A percentile compares a stretch with the other conserved stretches of the same genome.
These are phyloP conservation scores for Phainopepla nitens DNA, from an alignment of 2,113 vertebrate genomes.

Conservation along the genomic window DNA sequence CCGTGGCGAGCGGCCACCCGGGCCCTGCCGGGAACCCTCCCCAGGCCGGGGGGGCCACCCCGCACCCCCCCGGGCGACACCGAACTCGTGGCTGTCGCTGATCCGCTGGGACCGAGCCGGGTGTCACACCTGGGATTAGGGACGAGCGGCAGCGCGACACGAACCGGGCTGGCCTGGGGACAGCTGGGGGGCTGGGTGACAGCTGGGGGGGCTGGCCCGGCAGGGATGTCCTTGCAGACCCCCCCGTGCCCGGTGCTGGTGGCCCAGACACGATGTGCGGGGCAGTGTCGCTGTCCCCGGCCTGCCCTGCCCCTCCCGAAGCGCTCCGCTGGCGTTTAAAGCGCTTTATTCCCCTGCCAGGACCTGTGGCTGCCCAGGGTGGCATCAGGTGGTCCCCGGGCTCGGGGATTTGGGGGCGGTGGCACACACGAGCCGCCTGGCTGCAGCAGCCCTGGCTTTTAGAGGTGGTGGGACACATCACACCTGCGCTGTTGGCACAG, in stretches of 20 bases:
- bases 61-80: accelerated
- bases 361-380: background rate
- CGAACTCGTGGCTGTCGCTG: background rate
- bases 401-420: too few relatives aligned
- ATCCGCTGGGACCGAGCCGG: background rate
- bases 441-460: too few relatives aligned
- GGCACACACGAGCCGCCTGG: too few relatives aligned
- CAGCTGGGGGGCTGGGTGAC: background rate
- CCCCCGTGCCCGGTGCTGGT: too few relatives aligned
- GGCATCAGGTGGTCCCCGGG: background rate
- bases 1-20: background rate
- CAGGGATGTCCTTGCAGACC: too few relatives aligned
- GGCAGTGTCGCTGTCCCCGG: too few relatives aligned
- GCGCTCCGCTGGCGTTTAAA: accelerated
- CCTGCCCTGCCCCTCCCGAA: background rate
- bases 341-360: accelerated
- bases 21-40: background rate
- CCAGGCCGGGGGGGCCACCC: background rate
- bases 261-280: too few relatives aligned
- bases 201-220: too few relatives aligned
- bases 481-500: too few relatives aligned
- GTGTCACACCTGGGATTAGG: background rate
- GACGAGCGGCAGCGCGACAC: background rate
- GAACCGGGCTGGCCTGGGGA: too few relatives aligned
- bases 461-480: too few relatives aligned